These are phyloP conservation scores for Agrenia bidenticulata DNA, from an alignment of 2,888 invertebrate species.

Conservation along the genomic window DNA sequence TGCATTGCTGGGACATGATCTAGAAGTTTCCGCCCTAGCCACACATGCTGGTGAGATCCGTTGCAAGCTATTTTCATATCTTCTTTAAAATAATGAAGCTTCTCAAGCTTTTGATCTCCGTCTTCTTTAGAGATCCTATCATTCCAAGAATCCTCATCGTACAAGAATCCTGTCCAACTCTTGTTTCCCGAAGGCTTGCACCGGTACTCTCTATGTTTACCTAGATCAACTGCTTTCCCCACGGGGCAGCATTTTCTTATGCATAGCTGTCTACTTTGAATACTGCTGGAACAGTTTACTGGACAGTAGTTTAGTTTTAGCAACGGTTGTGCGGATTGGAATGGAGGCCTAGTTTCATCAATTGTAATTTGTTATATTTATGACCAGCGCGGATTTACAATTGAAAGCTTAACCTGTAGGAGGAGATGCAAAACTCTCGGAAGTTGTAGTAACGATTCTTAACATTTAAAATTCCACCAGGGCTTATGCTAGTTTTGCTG, in stretches of 20 bases:
- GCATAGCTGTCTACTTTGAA: background rate
- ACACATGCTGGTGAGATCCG: too few relatives aligned
- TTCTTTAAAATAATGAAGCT: background rate
- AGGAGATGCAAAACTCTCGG: background rate
- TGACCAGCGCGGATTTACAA: too few relatives aligned
- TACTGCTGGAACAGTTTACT: background rate
- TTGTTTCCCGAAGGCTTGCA: background rate
- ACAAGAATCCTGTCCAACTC: background rate
- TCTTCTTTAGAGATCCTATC: background rate
- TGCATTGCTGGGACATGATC: too few relatives aligned
- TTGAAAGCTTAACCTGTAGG: background rate
- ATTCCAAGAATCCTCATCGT: background rate
- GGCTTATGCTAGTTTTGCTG: background rate
- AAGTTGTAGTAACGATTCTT: background rate
- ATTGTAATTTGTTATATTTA: too few relatives aligned
- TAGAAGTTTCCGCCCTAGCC: too few relatives aligned
- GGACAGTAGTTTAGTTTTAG: slow-evolving; percentile 1
- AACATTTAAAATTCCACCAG: background rate
- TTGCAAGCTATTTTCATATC: too few relatives aligned
- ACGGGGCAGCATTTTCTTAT: background rate
- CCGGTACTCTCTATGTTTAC: background rate
- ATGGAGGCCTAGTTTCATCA: too few relatives aligned
- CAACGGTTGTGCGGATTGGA: too few relatives aligned
- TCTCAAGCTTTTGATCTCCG: background rate
- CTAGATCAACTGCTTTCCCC: background rate